Evolutionary conservation across 2,888 invertebrate genomes (phyloP), one percentile per base, ranked within the genome.

Genomic region (Acrobasis suavella): DNA sequence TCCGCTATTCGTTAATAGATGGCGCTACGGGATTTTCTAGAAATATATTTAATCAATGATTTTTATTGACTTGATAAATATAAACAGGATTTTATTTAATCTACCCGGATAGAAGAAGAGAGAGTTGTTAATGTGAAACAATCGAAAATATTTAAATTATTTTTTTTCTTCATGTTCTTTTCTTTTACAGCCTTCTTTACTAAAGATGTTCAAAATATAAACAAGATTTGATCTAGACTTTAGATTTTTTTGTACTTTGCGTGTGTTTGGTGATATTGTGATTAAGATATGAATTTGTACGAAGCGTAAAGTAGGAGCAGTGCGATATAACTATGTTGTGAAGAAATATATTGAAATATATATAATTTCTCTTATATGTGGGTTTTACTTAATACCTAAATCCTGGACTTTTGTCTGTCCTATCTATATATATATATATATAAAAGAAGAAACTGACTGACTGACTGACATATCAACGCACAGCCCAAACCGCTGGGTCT

Each of bases 331-430:
- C 65, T 60, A 81, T 77, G 86, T 85, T 85, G 84, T 85, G 82
- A 85, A 85, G 80, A 80, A 84, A 86, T 86, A 87, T 88, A 86
- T 84, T 82, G 83, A 89, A 87, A 88, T 87, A 89, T 85, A 86
- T 89, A 90, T 89, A 87, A 90, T 89, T 90, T 90, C 87, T 87
- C 89, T 83, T 89, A 89, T 17, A 60, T 49, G 3, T 60, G 62
- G 59, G 64, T 77, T 79, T 69, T 73, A 85, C 82, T 80, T 78
- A 15, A n/a, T 15, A 50, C 15, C 5, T 8, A 32, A 32, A 32
- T 32, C 8, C 32, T 32, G 2, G 32, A 32, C 32, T 32, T n/a
- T 32, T 32, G 7, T 32, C 22, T 22, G 22, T n/a, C n/a, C n/a
- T n/a, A n/a, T n/a, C n/a, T n/a, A n/a, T n/a, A n/a, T n/a, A n/a